Conservation (phyloP, 1,140 invertebrate genomes). For the Drosophila biarmipes region DNA sequence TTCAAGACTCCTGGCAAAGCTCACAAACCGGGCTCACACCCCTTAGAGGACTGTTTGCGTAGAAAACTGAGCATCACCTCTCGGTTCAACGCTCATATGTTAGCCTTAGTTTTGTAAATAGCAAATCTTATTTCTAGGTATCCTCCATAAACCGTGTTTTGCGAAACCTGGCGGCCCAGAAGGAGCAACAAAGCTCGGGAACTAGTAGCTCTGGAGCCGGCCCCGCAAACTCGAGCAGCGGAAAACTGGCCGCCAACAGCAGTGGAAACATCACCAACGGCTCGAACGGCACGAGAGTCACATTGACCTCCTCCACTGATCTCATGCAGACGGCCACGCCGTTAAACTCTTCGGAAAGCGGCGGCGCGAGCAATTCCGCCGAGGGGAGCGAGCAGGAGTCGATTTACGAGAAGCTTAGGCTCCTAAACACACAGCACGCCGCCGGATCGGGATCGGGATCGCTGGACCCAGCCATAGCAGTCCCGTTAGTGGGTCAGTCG, state of each 20-base stretch:
- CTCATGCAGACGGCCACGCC: conserved; percentile 72
- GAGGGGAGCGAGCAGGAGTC: conserved; percentile 87
- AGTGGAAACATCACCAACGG: conserved; percentile 15
- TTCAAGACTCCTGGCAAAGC: neutral
- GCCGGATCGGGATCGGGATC: conserved; percentile 22
- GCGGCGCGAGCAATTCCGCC: conserved; percentile 81
- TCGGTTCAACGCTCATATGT: too few species aligned
- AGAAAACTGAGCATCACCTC: too few species aligned
- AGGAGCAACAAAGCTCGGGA: conserved; percentile 88
- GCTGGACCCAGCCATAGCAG: conserved; percentile 18
- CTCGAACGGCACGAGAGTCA: neutral
- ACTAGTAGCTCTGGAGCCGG: conserved; percentile 9
- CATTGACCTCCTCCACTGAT: conserved; percentile 18
- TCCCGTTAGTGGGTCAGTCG: conserved; percentile 17
- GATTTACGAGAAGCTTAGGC: conserved; percentile 93
- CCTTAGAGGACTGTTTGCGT: too few species aligned
- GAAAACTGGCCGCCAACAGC: conserved; percentile 14
- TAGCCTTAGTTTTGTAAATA: neutral
- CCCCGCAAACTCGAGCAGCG: conserved; percentile 16
- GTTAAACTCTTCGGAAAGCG: conserved; percentile 75
- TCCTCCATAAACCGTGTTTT: conserved; percentile 99
- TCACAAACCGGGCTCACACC: neutral
- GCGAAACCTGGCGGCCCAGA: conserved; percentile 96
- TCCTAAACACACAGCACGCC: conserved; percentile 90
- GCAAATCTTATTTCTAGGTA: conserved; percentile 87